Evolutionary conservation across 92 coral and sea anemone species (phyloP).

Genomic region (Paragorgia papillata): DNA sequence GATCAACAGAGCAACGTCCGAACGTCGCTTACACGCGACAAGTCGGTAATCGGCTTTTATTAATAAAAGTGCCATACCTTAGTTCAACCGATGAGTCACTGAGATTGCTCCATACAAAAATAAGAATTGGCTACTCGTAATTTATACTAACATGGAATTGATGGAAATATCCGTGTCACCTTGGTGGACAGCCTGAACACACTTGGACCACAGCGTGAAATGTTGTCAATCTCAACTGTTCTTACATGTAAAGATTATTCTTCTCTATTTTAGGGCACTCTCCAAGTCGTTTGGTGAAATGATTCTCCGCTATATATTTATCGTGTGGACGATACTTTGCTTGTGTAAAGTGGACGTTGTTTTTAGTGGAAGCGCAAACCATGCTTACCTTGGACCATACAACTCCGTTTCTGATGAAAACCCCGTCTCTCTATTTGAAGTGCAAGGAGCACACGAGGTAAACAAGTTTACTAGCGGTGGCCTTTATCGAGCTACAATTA

Average conservation of each 20-base stretch:
- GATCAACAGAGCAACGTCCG: too few relatives aligned
- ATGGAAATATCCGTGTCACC: conserved; percentile 2
- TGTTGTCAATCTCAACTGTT: conserved; percentile 17
- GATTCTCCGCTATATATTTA: not conserved
- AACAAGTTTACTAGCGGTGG: conserved; percentile 90
- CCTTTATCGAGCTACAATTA: conserved; percentile 74
- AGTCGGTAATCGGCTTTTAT: not conserved
- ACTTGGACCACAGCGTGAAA: conserved; percentile 17
- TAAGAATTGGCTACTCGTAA: too few relatives aligned
- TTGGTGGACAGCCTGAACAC: not conserved
- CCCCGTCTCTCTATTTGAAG: conserved; percentile 33
- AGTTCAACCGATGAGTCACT: not conserved
- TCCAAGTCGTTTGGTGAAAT: conserved; percentile 15
- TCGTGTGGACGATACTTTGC: conserved; percentile 6
- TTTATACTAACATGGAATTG: too few relatives aligned
- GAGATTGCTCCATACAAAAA: not conserved
- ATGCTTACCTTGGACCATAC: conserved; percentile 14
- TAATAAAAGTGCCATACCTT: too few relatives aligned
- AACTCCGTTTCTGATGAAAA: conserved; percentile 21
- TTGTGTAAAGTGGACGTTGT: not conserved
- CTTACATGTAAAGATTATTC: not conserved
- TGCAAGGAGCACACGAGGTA: conserved; percentile 29
- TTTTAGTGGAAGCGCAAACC: conserved; percentile 18
- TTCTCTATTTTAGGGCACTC: conserved; percentile 20
- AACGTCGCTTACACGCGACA: not conserved